Evolutionary conservation across 2,888 invertebrate genomes (phyloP).

Genomic region (Synergus laeviventris): DNA sequence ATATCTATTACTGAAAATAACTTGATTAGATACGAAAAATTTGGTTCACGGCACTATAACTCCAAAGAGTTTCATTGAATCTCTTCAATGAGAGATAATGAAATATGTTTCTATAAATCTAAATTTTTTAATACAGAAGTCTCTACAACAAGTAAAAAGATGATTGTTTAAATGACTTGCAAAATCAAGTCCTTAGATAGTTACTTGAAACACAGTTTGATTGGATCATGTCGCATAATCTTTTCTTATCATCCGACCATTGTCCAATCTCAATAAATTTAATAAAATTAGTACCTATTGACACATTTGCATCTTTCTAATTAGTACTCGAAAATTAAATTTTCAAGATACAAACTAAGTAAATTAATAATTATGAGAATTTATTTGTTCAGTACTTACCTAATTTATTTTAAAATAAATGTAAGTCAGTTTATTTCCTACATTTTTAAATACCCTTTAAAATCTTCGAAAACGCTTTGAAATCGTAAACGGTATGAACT

Average conservation of each 20-base stretch:
- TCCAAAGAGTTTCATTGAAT: not conserved
- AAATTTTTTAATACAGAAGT: not conserved
- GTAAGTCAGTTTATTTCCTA: not conserved
- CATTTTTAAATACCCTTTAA: not conserved
- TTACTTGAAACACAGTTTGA: not conserved
- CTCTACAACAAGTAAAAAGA: too few relatives aligned
- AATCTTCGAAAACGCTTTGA: too few relatives aligned
- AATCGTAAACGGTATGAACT: too few relatives aligned
- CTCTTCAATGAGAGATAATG: not conserved
- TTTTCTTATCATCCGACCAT: not conserved
- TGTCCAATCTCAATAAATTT: not conserved
- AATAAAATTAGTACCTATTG: not conserved
- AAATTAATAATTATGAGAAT: not conserved
- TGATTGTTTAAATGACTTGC: not conserved
- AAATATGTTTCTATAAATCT: not conserved
- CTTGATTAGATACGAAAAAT: conserved; percentile 27
- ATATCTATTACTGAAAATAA: conserved; percentile 3
- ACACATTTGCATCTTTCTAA: not conserved
- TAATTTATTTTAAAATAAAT: not conserved
- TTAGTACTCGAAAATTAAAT: not conserved
- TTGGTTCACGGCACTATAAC: not conserved
- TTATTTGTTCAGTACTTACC: not conserved
- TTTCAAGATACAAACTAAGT: not conserved
- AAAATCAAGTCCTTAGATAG: not conserved
- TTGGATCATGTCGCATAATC: conserved; percentile 28